Percentiles rank a stretch among this genome's conserved stretches.
Conservation (phyloP, 2,113 vertebrate species). For the Circaetus cinerascens region DNA sequence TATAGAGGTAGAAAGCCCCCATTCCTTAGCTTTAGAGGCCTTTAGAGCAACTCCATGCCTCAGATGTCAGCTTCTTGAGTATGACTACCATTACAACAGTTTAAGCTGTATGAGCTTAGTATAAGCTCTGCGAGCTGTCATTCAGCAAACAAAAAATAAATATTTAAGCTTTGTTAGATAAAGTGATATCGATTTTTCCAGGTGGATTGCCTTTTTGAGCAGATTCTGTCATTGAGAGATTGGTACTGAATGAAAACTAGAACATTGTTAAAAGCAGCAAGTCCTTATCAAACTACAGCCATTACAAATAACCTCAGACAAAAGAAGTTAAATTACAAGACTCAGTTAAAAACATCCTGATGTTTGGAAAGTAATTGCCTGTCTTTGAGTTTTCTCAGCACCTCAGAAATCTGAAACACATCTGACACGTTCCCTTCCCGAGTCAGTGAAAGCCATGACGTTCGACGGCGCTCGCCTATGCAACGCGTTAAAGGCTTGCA, state of each 20-base stretch:
- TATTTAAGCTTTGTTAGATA: neutral
- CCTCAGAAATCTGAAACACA: neutral
- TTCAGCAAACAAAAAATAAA: neutral
- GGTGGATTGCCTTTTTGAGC: neutral
- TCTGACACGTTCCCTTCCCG: neutral
- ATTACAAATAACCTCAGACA: neutral
- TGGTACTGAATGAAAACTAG: neutral
- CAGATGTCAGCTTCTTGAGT: neutral
- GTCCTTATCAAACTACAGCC: neutral
- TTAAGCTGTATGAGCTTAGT: neutral
- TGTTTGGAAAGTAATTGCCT: neutral
- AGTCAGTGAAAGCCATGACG: neutral
- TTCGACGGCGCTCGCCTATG: fast-evolving
- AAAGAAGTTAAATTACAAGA: neutral
- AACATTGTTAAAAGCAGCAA: neutral
- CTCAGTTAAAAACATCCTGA: neutral
- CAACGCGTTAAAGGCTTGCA: fast-evolving
- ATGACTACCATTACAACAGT: neutral
- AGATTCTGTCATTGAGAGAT: neutral
- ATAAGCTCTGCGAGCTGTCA: neutral
- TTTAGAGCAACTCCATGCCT: neutral
- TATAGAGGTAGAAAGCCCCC: neutral
- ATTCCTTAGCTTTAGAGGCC: neutral
- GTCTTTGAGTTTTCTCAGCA: neutral
- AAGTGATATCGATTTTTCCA: neutral